Conservation (phyloP, 2,113 vertebrate species). For the Stomatorhinus ivindoensis region DNA sequence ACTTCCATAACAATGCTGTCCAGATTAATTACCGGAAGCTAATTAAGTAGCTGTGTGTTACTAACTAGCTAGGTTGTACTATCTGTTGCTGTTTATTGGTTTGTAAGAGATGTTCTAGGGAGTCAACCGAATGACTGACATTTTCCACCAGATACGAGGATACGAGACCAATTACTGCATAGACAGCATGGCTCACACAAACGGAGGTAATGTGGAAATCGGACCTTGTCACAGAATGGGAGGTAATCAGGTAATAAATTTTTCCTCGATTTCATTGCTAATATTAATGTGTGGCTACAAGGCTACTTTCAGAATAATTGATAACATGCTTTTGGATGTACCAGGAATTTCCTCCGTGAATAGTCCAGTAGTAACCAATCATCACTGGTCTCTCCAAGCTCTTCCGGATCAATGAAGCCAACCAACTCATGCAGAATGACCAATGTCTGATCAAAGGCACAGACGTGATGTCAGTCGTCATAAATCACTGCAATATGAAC, state of each 20-base stretch:
- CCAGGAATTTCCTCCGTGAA: background rate
- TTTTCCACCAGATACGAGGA: constrained; percentile 72
- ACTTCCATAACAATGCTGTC: background rate
- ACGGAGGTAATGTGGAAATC: constrained; percentile 82
- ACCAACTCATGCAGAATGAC: constrained; percentile 96
- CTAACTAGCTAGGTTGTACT: background rate
- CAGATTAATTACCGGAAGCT: background rate
- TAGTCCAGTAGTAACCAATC: background rate
- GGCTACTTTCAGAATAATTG: background rate
- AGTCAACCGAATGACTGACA: background rate
- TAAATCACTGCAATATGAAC: constrained; percentile 85
- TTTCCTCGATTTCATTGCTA: background rate
- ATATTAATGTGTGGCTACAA: background rate
- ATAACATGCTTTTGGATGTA: background rate
- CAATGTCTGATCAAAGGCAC: constrained; percentile 82
- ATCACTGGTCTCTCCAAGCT: constrained; percentile 58
- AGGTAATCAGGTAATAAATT: constrained; percentile 80
- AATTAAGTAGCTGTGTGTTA: background rate
- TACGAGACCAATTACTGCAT: constrained; percentile 88
- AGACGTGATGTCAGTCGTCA: constrained; percentile 75
- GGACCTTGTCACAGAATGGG: constrained; percentile 96
- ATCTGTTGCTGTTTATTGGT: background rate
- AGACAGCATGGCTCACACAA: constrained; percentile 95
- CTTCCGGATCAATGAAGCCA: constrained; percentile 93
- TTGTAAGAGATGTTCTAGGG: background rate